Evolutionary conservation across 2,113 vertebrate genomes (phyloP).

Genomic region (Varanus komodoensis): DNA sequence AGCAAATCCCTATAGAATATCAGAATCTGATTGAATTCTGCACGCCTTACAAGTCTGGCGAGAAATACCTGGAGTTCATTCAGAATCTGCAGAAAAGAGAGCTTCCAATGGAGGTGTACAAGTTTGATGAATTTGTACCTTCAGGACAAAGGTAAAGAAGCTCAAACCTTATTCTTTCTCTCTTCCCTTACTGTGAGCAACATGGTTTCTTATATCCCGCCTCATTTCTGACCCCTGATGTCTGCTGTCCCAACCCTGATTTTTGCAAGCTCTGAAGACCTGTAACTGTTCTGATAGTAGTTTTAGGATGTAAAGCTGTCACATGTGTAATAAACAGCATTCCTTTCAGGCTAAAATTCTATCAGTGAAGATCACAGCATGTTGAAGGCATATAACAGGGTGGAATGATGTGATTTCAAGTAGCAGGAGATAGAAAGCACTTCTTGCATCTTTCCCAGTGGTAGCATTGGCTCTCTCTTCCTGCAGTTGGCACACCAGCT

Average conservation of each 20-base stretch:
- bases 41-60: constrained; percentile 82
- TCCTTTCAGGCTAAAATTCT: neutral
- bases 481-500: neutral
- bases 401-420: neutral
- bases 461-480: neutral
- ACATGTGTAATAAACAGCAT: fast-evolving
- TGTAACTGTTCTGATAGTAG: neutral
- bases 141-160: constrained; percentile 76
- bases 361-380: neutral
- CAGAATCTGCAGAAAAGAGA: constrained; percentile 69
- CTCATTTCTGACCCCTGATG: neutral
- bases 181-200: neutral
- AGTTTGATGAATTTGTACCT: constrained; percentile 82
- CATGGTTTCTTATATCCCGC: neutral
- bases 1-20: constrained; percentile 81
- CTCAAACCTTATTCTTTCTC: too few relatives aligned
- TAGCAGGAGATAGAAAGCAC: fast-evolving
- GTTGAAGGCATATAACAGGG: neutral
- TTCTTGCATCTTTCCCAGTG: neutral
- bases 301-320: neutral
- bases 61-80: constrained; percentile 87
- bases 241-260: neutral
- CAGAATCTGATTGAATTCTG: constrained; percentile 82
- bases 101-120: constrained; percentile 69
- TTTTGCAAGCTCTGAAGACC: neutral